Evolutionary conservation across 2,888 invertebrate species (phyloP).

Genomic region (Lasioglossum figueresi): DNA sequence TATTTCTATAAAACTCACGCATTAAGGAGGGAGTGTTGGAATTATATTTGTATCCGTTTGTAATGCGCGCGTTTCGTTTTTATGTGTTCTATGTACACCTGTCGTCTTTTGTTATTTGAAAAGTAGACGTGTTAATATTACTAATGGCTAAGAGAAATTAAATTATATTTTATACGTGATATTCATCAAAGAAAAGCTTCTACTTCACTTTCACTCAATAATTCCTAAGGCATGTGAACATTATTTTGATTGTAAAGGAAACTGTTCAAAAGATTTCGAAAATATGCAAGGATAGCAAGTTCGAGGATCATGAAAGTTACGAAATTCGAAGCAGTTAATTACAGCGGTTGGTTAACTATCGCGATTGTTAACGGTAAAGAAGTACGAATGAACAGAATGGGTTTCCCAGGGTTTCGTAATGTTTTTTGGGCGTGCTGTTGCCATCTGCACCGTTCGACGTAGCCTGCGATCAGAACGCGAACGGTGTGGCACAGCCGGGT

Average conservation of each 20-base stretch:
- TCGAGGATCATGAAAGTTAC: background rate
- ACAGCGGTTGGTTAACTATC: background rate
- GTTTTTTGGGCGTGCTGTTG: background rate
- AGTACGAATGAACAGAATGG: background rate
- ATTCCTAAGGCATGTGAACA: no score
- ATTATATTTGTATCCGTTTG: no score
- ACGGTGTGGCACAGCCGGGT: conserved; percentile 57
- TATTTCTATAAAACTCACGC: no score
- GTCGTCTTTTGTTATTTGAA: no score
- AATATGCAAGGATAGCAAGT: background rate
- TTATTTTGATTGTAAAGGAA: background rate
- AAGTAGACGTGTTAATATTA: no score
- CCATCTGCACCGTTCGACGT: conserved; percentile 3
- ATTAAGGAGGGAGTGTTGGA: no score
- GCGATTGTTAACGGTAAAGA: background rate
- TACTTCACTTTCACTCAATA: no score
- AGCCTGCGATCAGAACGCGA: conserved; percentile 37
- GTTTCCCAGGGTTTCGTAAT: background rate
- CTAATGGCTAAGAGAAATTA: no score
- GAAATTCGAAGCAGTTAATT: background rate
- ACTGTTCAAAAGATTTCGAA: background rate
- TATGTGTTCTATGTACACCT: no score
- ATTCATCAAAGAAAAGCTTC: no score
- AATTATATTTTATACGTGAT: no score
- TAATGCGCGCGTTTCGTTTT: no score